Conservation (phyloP, 2,797 vertebrate species). For the Muscicapa striata region DNA sequence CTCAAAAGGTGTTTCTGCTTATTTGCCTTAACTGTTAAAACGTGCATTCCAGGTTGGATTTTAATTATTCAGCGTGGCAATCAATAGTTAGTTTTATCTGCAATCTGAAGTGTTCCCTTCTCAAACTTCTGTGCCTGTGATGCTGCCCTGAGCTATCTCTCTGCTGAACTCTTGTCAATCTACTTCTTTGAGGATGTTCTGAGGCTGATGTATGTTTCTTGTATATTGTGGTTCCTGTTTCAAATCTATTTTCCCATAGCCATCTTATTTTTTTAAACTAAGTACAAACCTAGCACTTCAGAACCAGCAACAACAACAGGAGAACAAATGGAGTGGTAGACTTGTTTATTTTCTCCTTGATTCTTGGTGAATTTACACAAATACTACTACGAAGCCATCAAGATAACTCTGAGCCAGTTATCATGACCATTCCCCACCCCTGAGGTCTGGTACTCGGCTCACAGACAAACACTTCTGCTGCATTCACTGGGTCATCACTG, state of each 20-base stretch:
- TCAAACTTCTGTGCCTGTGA: not conserved
- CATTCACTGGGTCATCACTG: not conserved
- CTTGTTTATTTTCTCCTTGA: not conserved
- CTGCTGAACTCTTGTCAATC: not conserved
- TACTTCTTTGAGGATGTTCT: not conserved
- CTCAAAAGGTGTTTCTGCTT: not conserved
- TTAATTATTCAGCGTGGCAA: not conserved
- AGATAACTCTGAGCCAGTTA: not conserved
- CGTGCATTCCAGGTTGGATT: not conserved
- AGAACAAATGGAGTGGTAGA: not conserved
- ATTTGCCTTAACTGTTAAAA: not conserved
- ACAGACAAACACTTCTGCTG: not conserved
- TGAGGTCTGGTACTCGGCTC: not conserved
- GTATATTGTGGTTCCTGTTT: not conserved
- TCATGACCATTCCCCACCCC: not conserved
- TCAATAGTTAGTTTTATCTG: fast-evolving
- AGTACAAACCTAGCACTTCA: not conserved
- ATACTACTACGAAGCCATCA: not conserved
- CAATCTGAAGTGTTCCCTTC: not conserved
- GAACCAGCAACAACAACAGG: not conserved
- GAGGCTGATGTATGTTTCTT: not conserved
- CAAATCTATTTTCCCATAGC: not conserved
- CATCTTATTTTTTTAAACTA: not conserved
- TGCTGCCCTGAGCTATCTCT: not conserved
- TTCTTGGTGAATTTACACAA: not conserved